These are phyloP conservation scores for Calephelis perditalis DNA, from an alignment of 2,888 invertebrate species.

Conservation along the genomic window DNA sequence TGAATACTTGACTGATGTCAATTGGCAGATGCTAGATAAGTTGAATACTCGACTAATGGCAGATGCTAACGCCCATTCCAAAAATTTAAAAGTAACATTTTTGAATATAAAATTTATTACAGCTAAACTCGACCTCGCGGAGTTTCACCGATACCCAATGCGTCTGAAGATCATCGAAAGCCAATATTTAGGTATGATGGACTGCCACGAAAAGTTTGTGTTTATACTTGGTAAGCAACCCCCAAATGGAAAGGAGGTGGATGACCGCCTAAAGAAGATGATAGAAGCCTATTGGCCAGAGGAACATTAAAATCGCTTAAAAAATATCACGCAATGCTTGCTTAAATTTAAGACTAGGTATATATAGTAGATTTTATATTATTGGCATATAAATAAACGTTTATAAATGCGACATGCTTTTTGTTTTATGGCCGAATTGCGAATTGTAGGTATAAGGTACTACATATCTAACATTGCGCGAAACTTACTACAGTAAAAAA, in stretches of 20 bases:
- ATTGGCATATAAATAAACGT: neutral
- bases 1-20: too few relatives aligned
- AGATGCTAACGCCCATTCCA: too few relatives aligned
- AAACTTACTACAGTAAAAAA: too few relatives aligned
- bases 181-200: slow-evolving; percentile 60
- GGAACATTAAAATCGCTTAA: slow-evolving; percentile 29
- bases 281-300: slow-evolving; percentile 56
- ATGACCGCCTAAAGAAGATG: slow-evolving; percentile 50
- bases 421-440: too few relatives aligned
- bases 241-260: slow-evolving; percentile 43
- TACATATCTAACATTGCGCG: too few relatives aligned
- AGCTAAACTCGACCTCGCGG: slow-evolving; percentile 51
- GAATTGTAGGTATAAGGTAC: too few relatives aligned
- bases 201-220: slow-evolving; percentile 59
- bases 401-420: neutral
- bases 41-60: too few relatives aligned
- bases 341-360: too few relatives aligned
- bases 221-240: slow-evolving; percentile 54
- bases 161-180: slow-evolving; percentile 52
- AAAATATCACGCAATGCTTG: neutral
- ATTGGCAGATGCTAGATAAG: too few relatives aligned
- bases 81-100: too few relatives aligned
- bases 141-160: slow-evolving; percentile 58
- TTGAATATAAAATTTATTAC: slow-evolving; percentile 18
- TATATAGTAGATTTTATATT: neutral